Evolutionary conservation across 2,797 vertebrate genomes (phyloP), one percentile per base, ranked within the genome.

Genomic region (Manis pentadactyla): DNA sequence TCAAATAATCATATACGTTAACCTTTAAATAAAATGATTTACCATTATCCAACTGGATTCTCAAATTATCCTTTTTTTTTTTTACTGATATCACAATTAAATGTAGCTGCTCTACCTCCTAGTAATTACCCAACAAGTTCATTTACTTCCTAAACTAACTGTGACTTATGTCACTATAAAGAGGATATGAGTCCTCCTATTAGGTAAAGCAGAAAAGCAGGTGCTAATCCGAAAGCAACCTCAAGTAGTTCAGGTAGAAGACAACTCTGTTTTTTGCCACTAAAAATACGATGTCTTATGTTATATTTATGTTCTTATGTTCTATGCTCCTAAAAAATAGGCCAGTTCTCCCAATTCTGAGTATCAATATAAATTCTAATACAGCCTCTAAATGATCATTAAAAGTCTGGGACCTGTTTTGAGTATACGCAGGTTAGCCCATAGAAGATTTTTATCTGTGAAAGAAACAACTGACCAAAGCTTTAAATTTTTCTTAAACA

Each of bases 21-120:
- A 92, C 25, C 73, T 94, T 96, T 77, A 84, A 97, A 94, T 83
- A 78, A 97, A 93, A 94, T 75, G 49, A 93, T 90, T 74, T 93
- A 89, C 63, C 64, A 64, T 90, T 87, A 78, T 85, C 85, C 81
- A 88, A 77, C 82, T 78, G 42, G 77, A 90, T 83, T 90, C 87
- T 90, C 75, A 97, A 96, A 75, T 83, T 90, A 92, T 86, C 27
- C 39, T 15, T 68, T 81, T 53, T 68, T 59, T 29, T n/a, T 46
- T 46, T 46, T 46, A 46, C 57, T n/a, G 57, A 97, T 86, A 27
- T 68, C 57, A 95, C 89, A 83, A 96, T 88, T 96, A 81, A 64
- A 10, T 89, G 88, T 92, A 94, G 55, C 42, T 59, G 57, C 17
- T 94, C 68, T 92, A 51, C 71, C 59, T 88, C 27, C 51, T 57